Base-by-base conservation (phyloP, 2,797 vertebrate species). In the Diplodus sargus region DNA sequence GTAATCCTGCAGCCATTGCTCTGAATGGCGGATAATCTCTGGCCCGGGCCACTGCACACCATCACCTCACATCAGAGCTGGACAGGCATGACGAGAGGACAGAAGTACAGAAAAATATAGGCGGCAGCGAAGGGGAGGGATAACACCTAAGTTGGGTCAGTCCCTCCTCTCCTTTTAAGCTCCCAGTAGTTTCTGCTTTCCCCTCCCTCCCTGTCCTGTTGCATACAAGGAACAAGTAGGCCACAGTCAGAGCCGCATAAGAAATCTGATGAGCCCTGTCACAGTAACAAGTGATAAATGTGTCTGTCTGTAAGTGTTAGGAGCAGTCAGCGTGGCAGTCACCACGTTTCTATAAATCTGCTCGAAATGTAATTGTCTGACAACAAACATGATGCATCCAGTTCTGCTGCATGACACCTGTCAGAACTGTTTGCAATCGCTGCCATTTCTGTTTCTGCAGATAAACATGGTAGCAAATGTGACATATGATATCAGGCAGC, bases 1-100 rank as follows among this genome's bases (percentile, higher is more conserved):
- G 88, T 93, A 93, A 93, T 94, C 88, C 91, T 85, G 83, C 68
- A 70, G 64, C 84, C 86, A 45, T 72, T 70, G 77, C 81, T 86
- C 83, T 90, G 88, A 91, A 91, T 87, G 90, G 88, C 76, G 11
- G 63, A 88, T 94, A 94, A 94, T 92, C 91, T 94, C 82, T 76
- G 86, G 86, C 87, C 85, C 74, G 74, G 79, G 64, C 87, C 85
- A 79, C 85, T 88, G 89, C 89, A 70, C 77, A 83, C 87, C 88
- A 90, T 91, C 90, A 86, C 79, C 83, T 88, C 87, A 66, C 84
- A 92, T 92, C 87, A 89, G 87, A 84, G 81, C 82, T 39, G 70
- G 74, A 87, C 86, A 84, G 72, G 71, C 75, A 73, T 79, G 73
- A 92, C 51, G 60, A 65, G 70, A 73, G 70, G 72, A 86, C 76